Conservation (phyloP, 2,113 vertebrate genomes). For the Cromileptes altivelis region DNA sequence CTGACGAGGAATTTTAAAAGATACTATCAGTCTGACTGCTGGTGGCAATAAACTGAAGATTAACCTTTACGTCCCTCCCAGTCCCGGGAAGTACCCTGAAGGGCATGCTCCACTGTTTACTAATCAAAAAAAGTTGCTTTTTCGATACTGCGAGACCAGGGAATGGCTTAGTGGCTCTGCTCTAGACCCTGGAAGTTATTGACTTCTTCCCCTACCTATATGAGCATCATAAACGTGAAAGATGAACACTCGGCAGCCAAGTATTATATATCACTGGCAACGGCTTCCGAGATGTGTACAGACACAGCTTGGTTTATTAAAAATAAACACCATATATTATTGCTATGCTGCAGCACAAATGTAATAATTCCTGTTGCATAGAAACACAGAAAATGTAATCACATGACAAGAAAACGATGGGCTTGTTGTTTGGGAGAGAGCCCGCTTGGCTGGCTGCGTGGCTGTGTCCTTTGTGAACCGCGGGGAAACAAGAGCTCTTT, state of each 20-base stretch:
- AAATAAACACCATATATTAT: constrained; percentile 81
- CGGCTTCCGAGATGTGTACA: constrained; percentile 58
- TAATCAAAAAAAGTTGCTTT: constrained; percentile 85
- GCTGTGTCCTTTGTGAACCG: constrained; percentile 77
- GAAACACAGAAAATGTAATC: constrained; percentile 70
- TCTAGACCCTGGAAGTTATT: constrained; percentile 79
- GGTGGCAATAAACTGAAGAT: constrained; percentile 86
- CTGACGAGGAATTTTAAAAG: constrained; percentile 83
- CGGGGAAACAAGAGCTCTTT: constrained; percentile 82
- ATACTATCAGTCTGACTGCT: constrained; percentile 85
- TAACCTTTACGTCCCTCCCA: constrained; percentile 83
- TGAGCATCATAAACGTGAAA: constrained; percentile 82
- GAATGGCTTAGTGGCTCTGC: constrained; percentile 74
- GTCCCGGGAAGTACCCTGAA: constrained; percentile 81
- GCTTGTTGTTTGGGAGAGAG: constrained; percentile 75
- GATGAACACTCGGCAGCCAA: constrained; percentile 74
- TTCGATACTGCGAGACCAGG: constrained; percentile 70
- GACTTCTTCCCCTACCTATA: constrained; percentile 79
- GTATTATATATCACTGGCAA: constrained; percentile 70
- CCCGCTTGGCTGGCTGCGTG: constrained; percentile 59
- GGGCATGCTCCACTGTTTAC: constrained; percentile 81
- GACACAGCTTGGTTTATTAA: constrained; percentile 77
- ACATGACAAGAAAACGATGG: constrained; percentile 68
- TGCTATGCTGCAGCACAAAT: constrained; percentile 68
- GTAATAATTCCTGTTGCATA: constrained; percentile 76